Evolutionary conservation across 2,113 vertebrate species (phyloP).

Genomic region (Phasianus colchicus): DNA sequence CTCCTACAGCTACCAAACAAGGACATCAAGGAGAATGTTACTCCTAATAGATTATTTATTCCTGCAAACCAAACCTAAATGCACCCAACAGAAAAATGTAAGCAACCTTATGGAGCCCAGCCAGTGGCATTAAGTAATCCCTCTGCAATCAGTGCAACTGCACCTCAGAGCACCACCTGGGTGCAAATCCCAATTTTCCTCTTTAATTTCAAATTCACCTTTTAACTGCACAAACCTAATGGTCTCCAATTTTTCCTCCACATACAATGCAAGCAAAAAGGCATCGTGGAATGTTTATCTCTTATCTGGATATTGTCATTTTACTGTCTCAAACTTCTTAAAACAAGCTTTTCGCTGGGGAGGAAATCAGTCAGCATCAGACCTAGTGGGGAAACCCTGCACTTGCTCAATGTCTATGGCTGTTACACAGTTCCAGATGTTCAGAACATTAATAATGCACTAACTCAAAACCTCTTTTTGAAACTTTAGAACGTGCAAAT

Average conservation of each 20-base stretch:
- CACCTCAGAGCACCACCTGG: background rate
- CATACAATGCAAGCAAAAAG: constrained; percentile 48
- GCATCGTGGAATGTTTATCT: constrained; percentile 71
- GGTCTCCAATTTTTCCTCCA: constrained; percentile 22
- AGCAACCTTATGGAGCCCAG: background rate
- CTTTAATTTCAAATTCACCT: constrained; percentile 31
- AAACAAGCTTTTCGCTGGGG: constrained; percentile 75
- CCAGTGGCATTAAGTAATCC: accelerated
- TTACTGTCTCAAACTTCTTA: constrained; percentile 78
- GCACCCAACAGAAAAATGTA: background rate
- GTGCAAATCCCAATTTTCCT: background rate
- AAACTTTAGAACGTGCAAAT: constrained; percentile 88
- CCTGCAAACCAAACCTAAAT: background rate
- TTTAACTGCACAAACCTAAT: constrained; percentile 20
- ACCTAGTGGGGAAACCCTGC: constrained; percentile 81
- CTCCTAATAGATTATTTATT: background rate
- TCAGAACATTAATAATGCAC: constrained; percentile 83
- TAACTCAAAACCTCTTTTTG: constrained; percentile 85
- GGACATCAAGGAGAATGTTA: background rate
- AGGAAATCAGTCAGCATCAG: constrained; percentile 79
- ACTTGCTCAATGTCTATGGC: constrained; percentile 83
- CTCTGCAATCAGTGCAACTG: background rate
- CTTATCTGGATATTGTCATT: constrained; percentile 84
- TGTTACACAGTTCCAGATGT: constrained; percentile 88
- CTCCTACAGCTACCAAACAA: background rate